phyloP scores from a whole-genome alignment of 2,888 invertebrate genomes.

The Ectemnius cavifrons region DNA sequence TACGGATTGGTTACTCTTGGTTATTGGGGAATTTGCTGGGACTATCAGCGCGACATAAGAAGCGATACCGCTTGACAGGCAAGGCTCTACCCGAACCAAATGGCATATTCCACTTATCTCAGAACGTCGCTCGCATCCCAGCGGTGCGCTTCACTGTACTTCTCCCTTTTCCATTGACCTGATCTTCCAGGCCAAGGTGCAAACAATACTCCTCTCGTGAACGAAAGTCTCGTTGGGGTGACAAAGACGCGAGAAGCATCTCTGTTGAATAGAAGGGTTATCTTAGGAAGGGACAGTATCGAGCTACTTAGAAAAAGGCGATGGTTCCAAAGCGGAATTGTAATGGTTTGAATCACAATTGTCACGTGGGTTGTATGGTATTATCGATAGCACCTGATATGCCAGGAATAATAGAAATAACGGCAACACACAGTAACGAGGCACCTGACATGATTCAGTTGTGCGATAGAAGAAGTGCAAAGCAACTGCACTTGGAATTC shows the following conservation, averaged over 20 bases:
- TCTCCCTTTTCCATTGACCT: slow-evolving; percentile 1
- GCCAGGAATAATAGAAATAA: slow-evolving; percentile 35
- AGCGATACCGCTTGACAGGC: no score
- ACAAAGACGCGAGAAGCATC: no score
- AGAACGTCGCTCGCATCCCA: not conserved
- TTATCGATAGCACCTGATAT: slow-evolving; percentile 23
- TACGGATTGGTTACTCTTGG: no score
- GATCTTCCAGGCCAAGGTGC: not conserved
- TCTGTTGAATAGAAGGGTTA: no score
- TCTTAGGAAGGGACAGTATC: no score
- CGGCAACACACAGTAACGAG: slow-evolving; percentile 34
- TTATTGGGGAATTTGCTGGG: no score
- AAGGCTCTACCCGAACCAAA: not conserved
- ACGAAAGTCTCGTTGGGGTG: not conserved
- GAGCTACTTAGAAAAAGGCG: no score
- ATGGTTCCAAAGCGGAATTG: no score
- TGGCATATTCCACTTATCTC: not conserved
- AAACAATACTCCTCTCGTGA: not conserved
- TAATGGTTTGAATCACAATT: not conserved
- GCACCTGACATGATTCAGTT: not conserved
- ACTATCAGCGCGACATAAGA: no score
- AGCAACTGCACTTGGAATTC: no score
- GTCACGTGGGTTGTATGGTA: slow-evolving; percentile 34
- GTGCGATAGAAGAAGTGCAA: no score
- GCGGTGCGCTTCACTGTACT: not conserved